Percentiles rank a stretch among this genome's conserved stretches.
phyloP scores from a whole-genome alignment of 2,797 vertebrate species.

The Eidolon dupreanum region DNA sequence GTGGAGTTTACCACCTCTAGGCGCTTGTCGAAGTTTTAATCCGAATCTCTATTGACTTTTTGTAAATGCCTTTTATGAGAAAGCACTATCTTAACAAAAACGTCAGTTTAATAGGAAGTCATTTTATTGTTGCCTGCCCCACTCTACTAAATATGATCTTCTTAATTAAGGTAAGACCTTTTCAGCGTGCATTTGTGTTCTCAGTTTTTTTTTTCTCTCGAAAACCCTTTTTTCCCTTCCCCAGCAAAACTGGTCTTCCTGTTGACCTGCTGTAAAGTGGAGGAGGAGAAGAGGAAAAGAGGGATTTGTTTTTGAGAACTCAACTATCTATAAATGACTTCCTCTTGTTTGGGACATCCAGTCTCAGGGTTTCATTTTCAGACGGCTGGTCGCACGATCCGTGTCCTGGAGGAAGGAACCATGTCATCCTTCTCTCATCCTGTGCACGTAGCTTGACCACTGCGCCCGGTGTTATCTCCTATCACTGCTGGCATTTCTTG shows the following conservation, averaged over 20 bases:
- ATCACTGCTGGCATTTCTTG: slow-evolving; percentile 77
- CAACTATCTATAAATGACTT: slow-evolving; percentile 81
- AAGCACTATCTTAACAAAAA: not conserved
- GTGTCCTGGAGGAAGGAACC: slow-evolving; percentile 85
- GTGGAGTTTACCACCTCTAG: not conserved
- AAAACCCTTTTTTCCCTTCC: slow-evolving; percentile 56
- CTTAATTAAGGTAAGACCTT: slow-evolving; percentile 59
- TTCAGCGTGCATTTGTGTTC: not conserved
- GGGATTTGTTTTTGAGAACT: slow-evolving; percentile 77
- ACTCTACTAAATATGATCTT: slow-evolving; percentile 29
- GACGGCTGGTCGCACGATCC: slow-evolving; percentile 72
- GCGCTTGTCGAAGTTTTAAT: slow-evolving; percentile 17
- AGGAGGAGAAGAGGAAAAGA: slow-evolving; percentile 66
- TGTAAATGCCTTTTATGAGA: slow-evolving; percentile 31
- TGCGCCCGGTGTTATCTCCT: slow-evolving; percentile 79
- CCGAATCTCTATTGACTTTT: slow-evolving; percentile 32
- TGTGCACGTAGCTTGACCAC: slow-evolving; percentile 77
- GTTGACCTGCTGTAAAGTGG: slow-evolving; percentile 76
- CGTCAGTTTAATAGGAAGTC: not conserved
- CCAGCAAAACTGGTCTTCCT: slow-evolving; percentile 81
- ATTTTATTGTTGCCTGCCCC: slow-evolving; percentile 39
- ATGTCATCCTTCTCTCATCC: slow-evolving; percentile 86
- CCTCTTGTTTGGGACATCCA: slow-evolving; percentile 76
- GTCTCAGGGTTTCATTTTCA: slow-evolving; percentile 73
- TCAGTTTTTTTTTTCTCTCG: not conserved